Evolutionary conservation across 2,888 invertebrate species (phyloP), one percentile per base, ranked within the genome.

Genomic region (Drosophila recens): DNA sequence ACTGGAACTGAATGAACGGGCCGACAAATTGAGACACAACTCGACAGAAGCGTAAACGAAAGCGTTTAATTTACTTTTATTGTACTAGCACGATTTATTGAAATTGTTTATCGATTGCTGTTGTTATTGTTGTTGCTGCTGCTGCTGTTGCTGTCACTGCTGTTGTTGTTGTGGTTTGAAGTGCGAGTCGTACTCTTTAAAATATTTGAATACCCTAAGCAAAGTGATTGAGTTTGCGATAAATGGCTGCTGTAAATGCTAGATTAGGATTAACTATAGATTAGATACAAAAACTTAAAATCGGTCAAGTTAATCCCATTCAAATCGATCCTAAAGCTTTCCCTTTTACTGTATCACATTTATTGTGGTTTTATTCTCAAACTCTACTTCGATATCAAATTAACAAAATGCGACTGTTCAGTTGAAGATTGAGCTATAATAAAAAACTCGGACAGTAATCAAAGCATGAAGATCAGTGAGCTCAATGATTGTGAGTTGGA

Each of bases 1-100:
- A 52, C 48, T 57, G 54, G 57, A 36, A 36, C 45, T 40, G 59
- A 36, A 42, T 40, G 59, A 33, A 53, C 57, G 59, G 46, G 51
- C 27, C 53, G 27, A 48, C 82, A 85, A 86, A 84, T 84, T 84
- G 84, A 84, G 86, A 84, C 82, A 84, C 84, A 84, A 79, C 58
- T 57, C 42, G 45, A 76, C 76, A 79, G 73, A 64, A 76, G 79
- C 65, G 51, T 51, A 68, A 58, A 45, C 38, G 33, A 63, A 74
- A 68, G 62, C 71, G 63, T 86, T 84, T 82, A 80, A 85, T 86
- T 85, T 84, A 80, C 69, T 82, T 86, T 85, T 85, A 85, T 85
- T 79, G 82, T 80, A 66, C 57, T 67, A 67, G 74, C 86, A 85
- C 84, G 86, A 86, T 86, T 86, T 86, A 84, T 84, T 72, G 82